Evolutionary conservation across 2,888 invertebrate genomes (phyloP).

Genomic region (Dasysyrphus tricinctus): DNA sequence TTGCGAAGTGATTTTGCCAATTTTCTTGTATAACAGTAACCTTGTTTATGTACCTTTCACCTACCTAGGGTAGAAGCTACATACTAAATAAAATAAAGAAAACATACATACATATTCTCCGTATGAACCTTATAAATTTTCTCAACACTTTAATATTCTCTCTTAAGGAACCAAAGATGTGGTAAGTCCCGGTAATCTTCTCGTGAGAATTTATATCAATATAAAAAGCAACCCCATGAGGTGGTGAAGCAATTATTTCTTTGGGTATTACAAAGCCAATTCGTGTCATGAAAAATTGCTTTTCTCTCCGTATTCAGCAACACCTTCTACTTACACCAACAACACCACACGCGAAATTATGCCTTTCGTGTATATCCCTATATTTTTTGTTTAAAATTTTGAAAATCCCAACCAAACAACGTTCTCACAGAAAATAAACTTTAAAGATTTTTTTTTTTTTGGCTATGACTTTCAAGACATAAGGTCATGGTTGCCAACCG

Average conservation of each 20-base stretch:
- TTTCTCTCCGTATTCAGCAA: neutral
- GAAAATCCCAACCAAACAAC: constrained; percentile 20
- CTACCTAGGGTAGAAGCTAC: neutral
- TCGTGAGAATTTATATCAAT: constrained; percentile 10
- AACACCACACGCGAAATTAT: neutral
- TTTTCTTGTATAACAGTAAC: neutral
- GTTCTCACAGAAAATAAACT: constrained; percentile 5
- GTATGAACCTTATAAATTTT: constrained; percentile 13
- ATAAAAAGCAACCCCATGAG: neutral
- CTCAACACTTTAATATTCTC: constrained; percentile 21
- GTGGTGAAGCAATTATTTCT: constrained; percentile 27
- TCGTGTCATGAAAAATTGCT: constrained; percentile 22
- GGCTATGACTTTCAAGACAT: neutral
- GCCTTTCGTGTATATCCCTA: neutral
- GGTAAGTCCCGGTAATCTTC: neutral
- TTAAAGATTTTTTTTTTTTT: constrained; percentile 8
- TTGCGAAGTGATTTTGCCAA: neutral
- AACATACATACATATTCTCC: neutral
- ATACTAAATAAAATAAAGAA: neutral
- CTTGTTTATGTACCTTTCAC: constrained; percentile 9
- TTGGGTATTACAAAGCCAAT: constrained; percentile 17
- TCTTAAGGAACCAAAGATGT: neutral
- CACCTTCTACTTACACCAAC: neutral
- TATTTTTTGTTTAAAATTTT: neutral
- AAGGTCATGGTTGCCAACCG: neutral